Conservation (phyloP, 1,140 invertebrate genomes). For the Cherax quadricarinatus region DNA sequence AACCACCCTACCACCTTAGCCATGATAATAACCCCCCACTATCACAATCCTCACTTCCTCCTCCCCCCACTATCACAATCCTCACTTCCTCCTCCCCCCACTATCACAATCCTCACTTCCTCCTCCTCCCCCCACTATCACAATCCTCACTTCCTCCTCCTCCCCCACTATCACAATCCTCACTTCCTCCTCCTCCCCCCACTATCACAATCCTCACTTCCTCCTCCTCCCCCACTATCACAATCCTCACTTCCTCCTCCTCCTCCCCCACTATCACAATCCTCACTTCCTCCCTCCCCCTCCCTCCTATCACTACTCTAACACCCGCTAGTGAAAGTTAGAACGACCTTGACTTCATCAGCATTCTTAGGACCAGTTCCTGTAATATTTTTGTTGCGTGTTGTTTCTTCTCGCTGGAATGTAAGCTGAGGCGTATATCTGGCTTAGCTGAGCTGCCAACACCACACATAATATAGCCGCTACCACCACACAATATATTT, state of each 20-base stretch:
- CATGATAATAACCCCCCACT: too few relatives aligned
- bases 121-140: not conserved
- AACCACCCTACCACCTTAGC: too few relatives aligned
- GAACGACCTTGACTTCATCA: not conserved
- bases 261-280: not conserved
- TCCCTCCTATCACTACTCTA: not conserved
- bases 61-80: too few relatives aligned
- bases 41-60: too few relatives aligned
- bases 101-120: not conserved
- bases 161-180: not conserved
- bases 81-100: too few relatives aligned
- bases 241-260: too few relatives aligned
- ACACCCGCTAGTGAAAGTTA: conserved; percentile 23
- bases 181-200: not conserved
- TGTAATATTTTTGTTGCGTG: conserved; percentile 10
- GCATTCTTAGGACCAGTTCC: conserved; percentile 36
- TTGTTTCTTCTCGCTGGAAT: not conserved
- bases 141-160: too few relatives aligned
- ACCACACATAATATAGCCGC: too few relatives aligned
- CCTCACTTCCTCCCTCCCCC: not conserved
- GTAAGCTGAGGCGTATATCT: too few relatives aligned
- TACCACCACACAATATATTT: too few relatives aligned
- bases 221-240: too few relatives aligned
- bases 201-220: not conserved
- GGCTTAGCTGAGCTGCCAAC: too few relatives aligned